Evolutionary conservation across 2,797 vertebrate species (phyloP), one percentile per base, ranked within the genome.

Genomic region (Gephyroberyx darwinii): DNA sequence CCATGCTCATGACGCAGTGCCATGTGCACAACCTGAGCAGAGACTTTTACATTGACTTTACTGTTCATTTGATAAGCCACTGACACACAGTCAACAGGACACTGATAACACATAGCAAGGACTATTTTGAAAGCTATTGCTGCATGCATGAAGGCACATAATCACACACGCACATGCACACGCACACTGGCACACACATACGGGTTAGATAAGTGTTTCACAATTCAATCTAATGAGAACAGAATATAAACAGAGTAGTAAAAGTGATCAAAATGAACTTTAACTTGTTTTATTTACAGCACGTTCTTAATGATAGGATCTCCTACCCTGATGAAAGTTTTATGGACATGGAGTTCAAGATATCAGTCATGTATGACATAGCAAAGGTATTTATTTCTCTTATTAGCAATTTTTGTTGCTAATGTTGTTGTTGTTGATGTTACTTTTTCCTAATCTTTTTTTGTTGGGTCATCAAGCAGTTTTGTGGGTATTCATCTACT

Each of bases 311-410:
- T 70, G 96, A 98, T 90, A 95, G 90, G 79, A 96, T 98, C 85
- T 96, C 97, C 43, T 98, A 98, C 72, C 97, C 97, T 10, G 95
- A 98, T 2, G 95, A 95, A 61, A 96, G 96, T 0, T 98, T 98
- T 91, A 96, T 98, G 97, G 97, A 98, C 59, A 95, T 95, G 95
- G 97, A 98, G 82, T 98, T 98, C 89, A 98, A 97, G 91, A 96
- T 98, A 84, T 98, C 96, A 0, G 94, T 98, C 83, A 95, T 98
- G 94, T 96, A 97, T 20, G 97, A 98, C 86, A 96, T 98, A 70
- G 96, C 96, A 72, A 98, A 98, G 96, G 97, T 98, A 88, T 10
- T 43, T 43, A 43, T 14, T 14, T 2, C 12, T 43, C 41, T 3
- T 33, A 1, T 22, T 26, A 26, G 2, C 26, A n/a, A n/a, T n/a